Percentiles rank a stretch among this genome's conserved stretches.
These are phyloP conservation scores for Drosophila nigrodunni DNA, from an alignment of 1,140 invertebrate species.

Conservation along the genomic window DNA sequence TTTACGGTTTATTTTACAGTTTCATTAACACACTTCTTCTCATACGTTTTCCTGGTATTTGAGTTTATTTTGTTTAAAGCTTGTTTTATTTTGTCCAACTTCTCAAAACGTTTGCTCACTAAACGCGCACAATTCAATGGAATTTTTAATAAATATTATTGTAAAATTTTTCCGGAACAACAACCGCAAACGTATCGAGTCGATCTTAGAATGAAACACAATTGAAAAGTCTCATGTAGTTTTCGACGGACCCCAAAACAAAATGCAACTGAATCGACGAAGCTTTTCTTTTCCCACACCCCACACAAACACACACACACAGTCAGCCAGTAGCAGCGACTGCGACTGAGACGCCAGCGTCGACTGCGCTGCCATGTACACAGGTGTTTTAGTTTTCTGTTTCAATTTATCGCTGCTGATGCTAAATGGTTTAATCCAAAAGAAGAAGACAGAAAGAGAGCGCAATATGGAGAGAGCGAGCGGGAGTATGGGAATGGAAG, in stretches of 20 bases:
- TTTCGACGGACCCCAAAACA: slow-evolving; percentile 59
- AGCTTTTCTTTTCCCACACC: slow-evolving; percentile 68
- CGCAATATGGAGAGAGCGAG: neutral
- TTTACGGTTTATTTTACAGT: neutral
- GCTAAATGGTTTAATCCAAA: slow-evolving; percentile 61
- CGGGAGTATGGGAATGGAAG: neutral
- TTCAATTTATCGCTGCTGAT: slow-evolving; percentile 66
- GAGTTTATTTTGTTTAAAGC: neutral
- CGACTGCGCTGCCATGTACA: slow-evolving; percentile 69
- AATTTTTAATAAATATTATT: neutral
- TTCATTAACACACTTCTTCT: neutral
- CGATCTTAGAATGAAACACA: slow-evolving; percentile 75
- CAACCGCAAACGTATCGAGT: slow-evolving; percentile 64
- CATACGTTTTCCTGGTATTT: slow-evolving; percentile 1
- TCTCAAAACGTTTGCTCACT: neutral
- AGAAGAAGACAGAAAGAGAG: slow-evolving; percentile 10
- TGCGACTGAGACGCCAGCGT: slow-evolving; percentile 15
- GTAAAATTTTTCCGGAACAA: slow-evolving; percentile 17
- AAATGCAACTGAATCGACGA: slow-evolving; percentile 44
- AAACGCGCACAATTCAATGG: slow-evolving; percentile 7
- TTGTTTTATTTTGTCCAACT: neutral
- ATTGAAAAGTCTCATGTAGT: slow-evolving; percentile 59
- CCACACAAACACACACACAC: neutral
- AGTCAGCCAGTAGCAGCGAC: neutral
- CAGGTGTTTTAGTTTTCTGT: slow-evolving; percentile 73